Base-by-base conservation (phyloP, 2,113 vertebrate species). In the Pterocles burchelli region DNA sequence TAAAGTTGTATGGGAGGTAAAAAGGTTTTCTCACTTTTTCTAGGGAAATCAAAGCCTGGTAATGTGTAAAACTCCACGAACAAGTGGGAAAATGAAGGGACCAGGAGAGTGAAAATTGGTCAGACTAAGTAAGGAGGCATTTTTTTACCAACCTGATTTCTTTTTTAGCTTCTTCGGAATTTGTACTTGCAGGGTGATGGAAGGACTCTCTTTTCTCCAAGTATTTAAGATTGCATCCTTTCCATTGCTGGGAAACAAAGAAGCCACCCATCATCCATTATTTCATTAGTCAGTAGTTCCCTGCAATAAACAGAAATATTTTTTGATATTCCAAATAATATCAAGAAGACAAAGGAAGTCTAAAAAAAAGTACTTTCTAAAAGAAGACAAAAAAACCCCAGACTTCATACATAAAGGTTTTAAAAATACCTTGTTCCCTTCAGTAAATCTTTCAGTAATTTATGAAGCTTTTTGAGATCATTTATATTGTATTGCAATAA, bases 341-440 rank as follows among this genome's bases (percentile, higher is more conserved):
- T 92, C 48, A 78, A 86, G 61, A 28, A 81, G 13, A 34, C 0
- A 57, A 93, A 71, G 81, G 52, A 88, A 83, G 83, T 57, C 20
- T 16, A 57, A 81, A 28, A 29, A 81, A 65, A 68, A 83, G 14
- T n/a, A 28, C 75, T 86, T 85, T 74, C 83, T 83, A 73, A 88
- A 95, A 84, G 71, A 94, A 93, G 46, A 74, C 22, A 46, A 51
- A 88, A 93, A 85, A 93, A 29, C n/a, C 38, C 38, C 38, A 90
- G 55, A 11, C 45, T 94, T 95, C 79, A 89, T 34, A 65, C 10
- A 52, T n/a, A 80, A 77, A 80, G 65, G 38, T 41, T 86, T 93
- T 92, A 70, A 76, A 96, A 96, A 93, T 66, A 96, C 17, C 58
- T 82, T 89, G 66, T 85, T 94, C 82, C 49, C 81, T 93, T 55